A percentile compares a stretch with the other conserved stretches of the same genome.
Evolutionary conservation across 2,113 vertebrate genomes (phyloP).

Genomic region (Drymodes brunneopygia): DNA sequence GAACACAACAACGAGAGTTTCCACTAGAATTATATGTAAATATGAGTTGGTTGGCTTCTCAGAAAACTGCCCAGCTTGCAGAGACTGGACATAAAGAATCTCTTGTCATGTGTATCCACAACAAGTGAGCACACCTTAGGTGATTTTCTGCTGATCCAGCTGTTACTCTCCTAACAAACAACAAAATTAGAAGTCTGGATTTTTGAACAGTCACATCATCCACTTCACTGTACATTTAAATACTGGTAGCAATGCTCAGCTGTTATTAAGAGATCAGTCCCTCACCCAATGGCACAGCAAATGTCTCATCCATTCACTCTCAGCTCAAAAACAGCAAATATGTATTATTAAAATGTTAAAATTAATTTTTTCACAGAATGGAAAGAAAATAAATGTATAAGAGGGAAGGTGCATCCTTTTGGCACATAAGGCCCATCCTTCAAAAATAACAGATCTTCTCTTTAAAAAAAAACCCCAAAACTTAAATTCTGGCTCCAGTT

Average conservation of each 20-base stretch:
- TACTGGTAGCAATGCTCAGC: background rate
- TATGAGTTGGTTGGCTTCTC: background rate
- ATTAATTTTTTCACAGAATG: background rate
- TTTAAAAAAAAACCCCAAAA: rapidly evolving
- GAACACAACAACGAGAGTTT: background rate
- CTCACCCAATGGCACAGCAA: background rate
- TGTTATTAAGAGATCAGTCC: background rate
- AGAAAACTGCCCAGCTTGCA: background rate
- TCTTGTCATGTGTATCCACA: background rate
- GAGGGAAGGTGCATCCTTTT: background rate
- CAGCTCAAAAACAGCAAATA: background rate
- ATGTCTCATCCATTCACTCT: background rate
- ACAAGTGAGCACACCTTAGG: background rate
- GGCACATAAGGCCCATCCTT: background rate
- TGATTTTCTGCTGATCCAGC: background rate
- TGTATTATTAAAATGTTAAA: background rate
- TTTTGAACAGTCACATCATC: background rate
- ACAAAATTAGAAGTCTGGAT: background rate
- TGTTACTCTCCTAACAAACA: background rate
- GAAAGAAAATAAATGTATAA: background rate
- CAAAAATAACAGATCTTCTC: background rate
- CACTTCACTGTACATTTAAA: background rate
- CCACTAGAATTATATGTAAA: background rate
- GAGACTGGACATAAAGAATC: background rate
- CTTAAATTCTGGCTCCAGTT: background rate